A percentile compares a stretch with the other conserved stretches of the same genome.
Conservation (phyloP, 2,797 vertebrate genomes). For the Tiaroga cobitis region DNA sequence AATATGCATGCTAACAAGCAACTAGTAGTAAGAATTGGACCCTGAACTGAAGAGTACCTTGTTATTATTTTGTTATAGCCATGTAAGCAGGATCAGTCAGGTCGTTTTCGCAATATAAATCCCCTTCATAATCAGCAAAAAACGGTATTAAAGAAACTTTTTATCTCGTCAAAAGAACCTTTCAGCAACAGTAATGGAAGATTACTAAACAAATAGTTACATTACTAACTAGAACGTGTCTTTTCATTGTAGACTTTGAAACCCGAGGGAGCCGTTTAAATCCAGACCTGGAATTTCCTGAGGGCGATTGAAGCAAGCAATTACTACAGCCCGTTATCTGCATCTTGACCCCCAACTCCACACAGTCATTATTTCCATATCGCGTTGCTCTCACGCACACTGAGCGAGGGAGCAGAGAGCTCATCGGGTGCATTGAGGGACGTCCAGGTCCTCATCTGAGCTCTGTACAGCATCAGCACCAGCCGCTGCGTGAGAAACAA, state of each 20-base stretch:
- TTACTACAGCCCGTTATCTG: background rate
- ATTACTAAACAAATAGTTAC: background rate
- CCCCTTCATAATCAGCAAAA: background rate
- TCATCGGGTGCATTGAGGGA: slow-evolving; percentile 48
- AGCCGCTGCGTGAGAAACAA: slow-evolving; percentile 69
- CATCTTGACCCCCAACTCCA: slow-evolving; percentile 31
- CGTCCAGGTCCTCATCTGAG: slow-evolving; percentile 53
- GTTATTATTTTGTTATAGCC: background rate
- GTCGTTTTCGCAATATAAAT: background rate
- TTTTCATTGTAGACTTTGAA: slow-evolving; percentile 12
- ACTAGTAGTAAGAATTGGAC: too few relatives aligned
- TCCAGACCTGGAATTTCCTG: background rate
- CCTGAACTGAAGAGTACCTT: too few relatives aligned
- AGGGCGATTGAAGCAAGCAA: background rate
- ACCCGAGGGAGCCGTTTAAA: background rate
- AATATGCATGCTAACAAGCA: too few relatives aligned
- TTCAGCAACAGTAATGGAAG: background rate
- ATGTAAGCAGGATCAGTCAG: background rate
- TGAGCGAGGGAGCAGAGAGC: slow-evolving; percentile 48
- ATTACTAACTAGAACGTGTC: background rate
- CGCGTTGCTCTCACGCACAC: slow-evolving; percentile 53
- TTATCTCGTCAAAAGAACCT: background rate
- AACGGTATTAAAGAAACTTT: background rate
- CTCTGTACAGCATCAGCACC: slow-evolving; percentile 54
- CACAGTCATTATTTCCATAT: slow-evolving; percentile 51